Percentiles rank a stretch among this genome's conserved stretches.
These are phyloP conservation scores for Brachyrhaphis roseni DNA, from an alignment of 2,797 vertebrate genomes.

Conservation along the genomic window DNA sequence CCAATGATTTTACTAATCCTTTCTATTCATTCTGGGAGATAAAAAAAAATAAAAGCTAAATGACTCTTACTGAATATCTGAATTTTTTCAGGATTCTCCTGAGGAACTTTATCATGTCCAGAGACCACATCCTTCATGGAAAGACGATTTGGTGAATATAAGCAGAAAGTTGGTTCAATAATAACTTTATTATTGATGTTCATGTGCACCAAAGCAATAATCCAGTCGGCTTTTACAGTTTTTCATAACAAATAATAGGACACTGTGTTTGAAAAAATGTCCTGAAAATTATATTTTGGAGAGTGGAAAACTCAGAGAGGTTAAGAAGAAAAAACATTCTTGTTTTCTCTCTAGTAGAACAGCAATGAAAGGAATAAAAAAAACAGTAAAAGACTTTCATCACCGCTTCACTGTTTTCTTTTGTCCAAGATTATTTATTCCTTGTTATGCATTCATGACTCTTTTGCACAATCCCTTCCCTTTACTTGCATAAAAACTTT, in stretches of 20 bases:
- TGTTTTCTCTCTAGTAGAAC: not conserved
- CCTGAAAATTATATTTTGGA: not conserved
- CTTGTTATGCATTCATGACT: not conserved
- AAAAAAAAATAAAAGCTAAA: conserved; percentile 10
- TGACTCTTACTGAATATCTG: conserved; percentile 26
- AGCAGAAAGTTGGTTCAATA: conserved; percentile 30
- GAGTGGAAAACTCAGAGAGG: not conserved
- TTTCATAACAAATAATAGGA: conserved; percentile 2
- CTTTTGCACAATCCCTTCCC: not conserved
- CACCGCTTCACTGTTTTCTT: not conserved
- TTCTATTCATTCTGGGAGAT: not conserved
- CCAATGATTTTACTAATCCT: not conserved
- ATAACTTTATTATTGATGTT: conserved; percentile 5
- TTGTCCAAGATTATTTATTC: not conserved
- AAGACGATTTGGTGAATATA: conserved; percentile 81
- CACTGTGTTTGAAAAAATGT: conserved; percentile 20
- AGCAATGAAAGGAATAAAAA: not conserved
- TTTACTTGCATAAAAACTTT: not conserved
- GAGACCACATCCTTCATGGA: conserved; percentile 76
- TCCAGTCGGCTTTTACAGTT: not conserved
- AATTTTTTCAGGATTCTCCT: conserved; percentile 68
- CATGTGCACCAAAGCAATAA: not conserved
- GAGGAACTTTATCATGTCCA: conserved; percentile 70
- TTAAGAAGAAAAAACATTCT: not conserved
- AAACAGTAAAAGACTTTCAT: not conserved